phyloP scores from a whole-genome alignment of 2,888 invertebrate genomes.

The Steinernema hermaphroditum region DNA sequence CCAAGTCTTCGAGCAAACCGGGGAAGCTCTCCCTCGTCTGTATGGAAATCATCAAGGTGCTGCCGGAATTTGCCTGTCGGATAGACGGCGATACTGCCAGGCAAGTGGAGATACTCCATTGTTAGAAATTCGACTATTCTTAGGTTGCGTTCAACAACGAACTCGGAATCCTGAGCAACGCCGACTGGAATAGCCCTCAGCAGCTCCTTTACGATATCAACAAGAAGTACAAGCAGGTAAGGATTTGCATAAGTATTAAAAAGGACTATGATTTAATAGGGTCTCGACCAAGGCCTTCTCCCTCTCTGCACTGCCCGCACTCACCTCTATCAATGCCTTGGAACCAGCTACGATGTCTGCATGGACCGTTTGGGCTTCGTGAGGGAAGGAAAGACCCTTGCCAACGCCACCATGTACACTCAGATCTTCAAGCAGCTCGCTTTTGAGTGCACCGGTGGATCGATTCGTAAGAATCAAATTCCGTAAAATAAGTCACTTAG shows the following conservation, averaged over 20 bases:
- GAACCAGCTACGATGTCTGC: constrained; percentile 51
- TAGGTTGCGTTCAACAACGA: constrained; percentile 1
- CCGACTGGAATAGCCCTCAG: constrained; percentile 17
- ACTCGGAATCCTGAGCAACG: background rate
- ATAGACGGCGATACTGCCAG: background rate
- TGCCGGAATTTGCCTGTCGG: background rate
- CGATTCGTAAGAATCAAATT: constrained; percentile 7
- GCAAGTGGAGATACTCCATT: too few relatives aligned
- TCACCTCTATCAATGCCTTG: constrained; percentile 56
- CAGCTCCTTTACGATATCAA: background rate
- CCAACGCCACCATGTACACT: constrained; percentile 38
- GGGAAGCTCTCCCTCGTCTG: too few relatives aligned
- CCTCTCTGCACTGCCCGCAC: constrained; percentile 44
- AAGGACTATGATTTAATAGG: background rate
- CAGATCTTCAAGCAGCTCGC: constrained; percentile 51
- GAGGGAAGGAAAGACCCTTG: constrained; percentile 40
- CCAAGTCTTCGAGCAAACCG: background rate
- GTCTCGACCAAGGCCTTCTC: constrained; percentile 4
- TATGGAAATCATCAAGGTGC: background rate
- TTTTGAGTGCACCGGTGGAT: constrained; percentile 54
- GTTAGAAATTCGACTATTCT: too few relatives aligned
- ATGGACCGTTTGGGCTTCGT: constrained; percentile 49
- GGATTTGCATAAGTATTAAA: too few relatives aligned
- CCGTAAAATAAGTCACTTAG: too few relatives aligned
- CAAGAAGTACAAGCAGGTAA: constrained; percentile 11